These are phyloP conservation scores for Leucopsar rothschildi DNA, from an alignment of 2,113 vertebrate species.

Conservation along the genomic window DNA sequence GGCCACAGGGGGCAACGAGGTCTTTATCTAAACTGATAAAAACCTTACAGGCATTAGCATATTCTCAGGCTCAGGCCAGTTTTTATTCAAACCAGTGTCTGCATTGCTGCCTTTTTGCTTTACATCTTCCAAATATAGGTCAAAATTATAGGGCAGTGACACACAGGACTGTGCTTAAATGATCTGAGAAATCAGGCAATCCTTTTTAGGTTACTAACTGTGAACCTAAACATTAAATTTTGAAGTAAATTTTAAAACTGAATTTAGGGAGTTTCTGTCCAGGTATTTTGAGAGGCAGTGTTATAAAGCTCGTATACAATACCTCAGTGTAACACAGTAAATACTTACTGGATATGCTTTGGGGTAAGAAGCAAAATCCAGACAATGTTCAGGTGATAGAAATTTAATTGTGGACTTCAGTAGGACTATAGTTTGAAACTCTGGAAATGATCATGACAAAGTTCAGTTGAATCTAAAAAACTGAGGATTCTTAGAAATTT, in stretches of 20 bases:
- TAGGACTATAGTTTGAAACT: neutral
- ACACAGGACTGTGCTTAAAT: neutral
- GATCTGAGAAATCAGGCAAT: neutral
- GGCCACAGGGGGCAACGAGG: neutral
- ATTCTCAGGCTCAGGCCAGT: neutral
- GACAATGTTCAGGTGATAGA: neutral
- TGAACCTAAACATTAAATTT: neutral
- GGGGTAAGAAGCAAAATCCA: neutral
- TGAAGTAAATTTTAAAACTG: neutral
- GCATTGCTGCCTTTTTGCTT: neutral
- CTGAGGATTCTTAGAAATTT: neutral
- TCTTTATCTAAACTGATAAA: slow-evolving; percentile 52
- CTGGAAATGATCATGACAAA: neutral
- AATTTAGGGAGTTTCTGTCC: neutral
- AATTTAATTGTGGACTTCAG: neutral
- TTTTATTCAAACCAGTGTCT: neutral
- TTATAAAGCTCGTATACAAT: neutral
- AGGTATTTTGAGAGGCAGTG: neutral
- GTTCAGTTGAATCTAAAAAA: neutral
- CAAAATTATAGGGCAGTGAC: neutral
- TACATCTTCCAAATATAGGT: neutral
- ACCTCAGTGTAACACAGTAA: neutral
- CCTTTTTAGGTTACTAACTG: neutral
- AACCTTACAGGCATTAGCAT: slow-evolving; percentile 13
- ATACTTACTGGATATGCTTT: neutral